A percentile compares a stretch with the other conserved stretches of the same genome.
phyloP scores from a whole-genome alignment of 2,113 vertebrate species.

The Dryoscopus gambensis region DNA sequence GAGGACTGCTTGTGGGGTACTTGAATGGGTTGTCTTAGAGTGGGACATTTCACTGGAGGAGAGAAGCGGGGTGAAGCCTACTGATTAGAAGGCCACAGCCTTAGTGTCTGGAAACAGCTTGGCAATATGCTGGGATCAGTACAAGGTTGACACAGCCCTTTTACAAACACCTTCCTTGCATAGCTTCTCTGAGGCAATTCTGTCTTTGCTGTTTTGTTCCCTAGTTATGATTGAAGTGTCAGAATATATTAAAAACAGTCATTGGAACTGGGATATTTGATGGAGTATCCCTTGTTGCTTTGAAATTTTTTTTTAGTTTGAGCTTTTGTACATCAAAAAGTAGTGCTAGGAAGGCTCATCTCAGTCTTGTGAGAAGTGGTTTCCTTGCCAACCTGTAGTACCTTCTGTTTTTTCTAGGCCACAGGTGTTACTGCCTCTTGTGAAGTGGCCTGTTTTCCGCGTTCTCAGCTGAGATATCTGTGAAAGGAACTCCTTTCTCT shows the following conservation, averaged over 20 bases:
- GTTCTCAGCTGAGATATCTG: not conserved
- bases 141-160: not conserved
- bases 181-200: not conserved
- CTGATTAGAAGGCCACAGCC: not conserved
- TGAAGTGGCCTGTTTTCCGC: not conserved
- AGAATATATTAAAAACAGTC: not conserved
- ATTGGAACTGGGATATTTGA: not conserved
- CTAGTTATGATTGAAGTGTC: not conserved
- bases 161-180: not conserved
- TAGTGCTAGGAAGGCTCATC: not conserved
- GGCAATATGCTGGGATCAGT: not conserved
- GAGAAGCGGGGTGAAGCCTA: not conserved
- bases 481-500: not conserved
- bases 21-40: not conserved
- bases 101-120: not conserved
- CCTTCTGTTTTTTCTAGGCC: not conserved
- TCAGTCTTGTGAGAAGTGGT: not conserved
- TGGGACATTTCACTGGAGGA: not conserved
- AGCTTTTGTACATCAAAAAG: not conserved
- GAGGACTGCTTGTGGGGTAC: not conserved
- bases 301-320: not conserved
- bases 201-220: not conserved
- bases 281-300: not conserved
- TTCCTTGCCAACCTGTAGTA: not conserved
- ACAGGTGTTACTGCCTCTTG: not conserved